Conservation (phyloP, 2,113 vertebrate species). For the Xenopus borealis region DNA sequence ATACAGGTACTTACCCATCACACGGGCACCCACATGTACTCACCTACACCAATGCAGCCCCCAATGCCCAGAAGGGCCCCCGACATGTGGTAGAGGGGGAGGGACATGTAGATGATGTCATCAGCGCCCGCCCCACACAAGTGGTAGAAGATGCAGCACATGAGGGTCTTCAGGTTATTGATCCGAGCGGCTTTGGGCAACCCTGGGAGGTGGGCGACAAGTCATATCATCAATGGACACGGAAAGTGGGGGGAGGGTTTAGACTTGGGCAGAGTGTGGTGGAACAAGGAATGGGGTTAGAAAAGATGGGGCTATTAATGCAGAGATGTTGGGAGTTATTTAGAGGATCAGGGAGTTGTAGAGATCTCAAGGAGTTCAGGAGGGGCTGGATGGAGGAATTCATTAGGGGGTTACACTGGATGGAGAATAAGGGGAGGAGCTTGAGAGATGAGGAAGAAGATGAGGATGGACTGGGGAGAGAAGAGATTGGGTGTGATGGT, state of each 20-base stretch:
- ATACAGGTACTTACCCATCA: no score
- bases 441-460: no score
- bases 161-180: slow-evolving; percentile 78
- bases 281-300: neutral
- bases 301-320: neutral
- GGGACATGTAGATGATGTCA: slow-evolving; percentile 79
- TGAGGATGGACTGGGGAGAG: no score
- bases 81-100: slow-evolving; percentile 88
- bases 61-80: slow-evolving; percentile 80
- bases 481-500: no score
- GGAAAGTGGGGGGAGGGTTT: no score
- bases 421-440: neutral
- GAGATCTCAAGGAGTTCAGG: no score
- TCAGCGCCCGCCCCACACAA: slow-evolving; percentile 69
- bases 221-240: no score
- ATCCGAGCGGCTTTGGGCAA: slow-evolving; percentile 84
- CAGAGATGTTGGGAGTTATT: accelerated
- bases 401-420: no score
- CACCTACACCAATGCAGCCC: slow-evolving; percentile 84
- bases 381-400: no score
- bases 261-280: no score
- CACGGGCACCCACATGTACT: slow-evolving; percentile 24
- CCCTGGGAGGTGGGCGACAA: slow-evolving; percentile 58
- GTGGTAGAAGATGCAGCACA: slow-evolving; percentile 74
- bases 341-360: no score